Evolutionary conservation across 2,113 vertebrate genomes (phyloP).

Genomic region (Rhadina sibilatrix): DNA sequence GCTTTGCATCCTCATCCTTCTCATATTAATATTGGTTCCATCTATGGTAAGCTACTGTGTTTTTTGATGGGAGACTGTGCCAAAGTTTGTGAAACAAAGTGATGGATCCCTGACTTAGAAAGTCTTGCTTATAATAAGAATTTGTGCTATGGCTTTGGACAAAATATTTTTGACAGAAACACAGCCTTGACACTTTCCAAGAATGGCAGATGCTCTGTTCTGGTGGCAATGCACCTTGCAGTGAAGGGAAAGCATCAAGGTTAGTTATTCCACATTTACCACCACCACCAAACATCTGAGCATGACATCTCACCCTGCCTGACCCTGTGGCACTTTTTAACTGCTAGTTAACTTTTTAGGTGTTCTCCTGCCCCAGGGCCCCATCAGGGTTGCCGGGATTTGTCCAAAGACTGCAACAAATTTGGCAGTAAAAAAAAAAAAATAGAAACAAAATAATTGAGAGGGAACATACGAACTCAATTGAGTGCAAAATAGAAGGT

Average conservation of each 20-base stretch:
- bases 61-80: neutral
- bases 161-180: neutral
- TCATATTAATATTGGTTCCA: neutral
- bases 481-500: neutral
- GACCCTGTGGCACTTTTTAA: neutral
- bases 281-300: neutral
- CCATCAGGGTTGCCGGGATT: neutral
- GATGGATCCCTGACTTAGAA: neutral
- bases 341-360: neutral
- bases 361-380: neutral
- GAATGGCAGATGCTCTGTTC: neutral
- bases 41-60: neutral
- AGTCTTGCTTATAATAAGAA: neutral
- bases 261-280: neutral
- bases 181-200: neutral
- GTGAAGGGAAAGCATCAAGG: neutral
- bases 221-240: neutral
- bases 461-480: neutral
- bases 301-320: neutral
- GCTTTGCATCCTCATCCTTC: neutral
- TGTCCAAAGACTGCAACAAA: neutral
- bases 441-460: neutral
- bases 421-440: neutral
- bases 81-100: neutral
- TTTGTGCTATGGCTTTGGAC: neutral